Conservation (phyloP, 2,113 vertebrate species). For the Cryptoleucopteryx plumbea region DNA sequence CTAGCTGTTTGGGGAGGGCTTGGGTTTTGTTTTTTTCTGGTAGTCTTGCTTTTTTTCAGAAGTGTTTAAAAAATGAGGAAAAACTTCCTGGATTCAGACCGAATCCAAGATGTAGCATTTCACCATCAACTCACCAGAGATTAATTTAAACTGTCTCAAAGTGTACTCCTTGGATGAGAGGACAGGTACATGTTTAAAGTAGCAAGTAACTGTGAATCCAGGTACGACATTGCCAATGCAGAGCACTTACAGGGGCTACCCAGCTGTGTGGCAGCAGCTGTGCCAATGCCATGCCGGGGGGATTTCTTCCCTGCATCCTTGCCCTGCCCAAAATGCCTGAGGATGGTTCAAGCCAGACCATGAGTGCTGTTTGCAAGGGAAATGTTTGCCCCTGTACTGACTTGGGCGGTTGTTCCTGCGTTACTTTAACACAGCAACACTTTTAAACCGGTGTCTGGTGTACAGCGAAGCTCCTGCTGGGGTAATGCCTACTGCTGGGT, state of each 20-base stretch:
- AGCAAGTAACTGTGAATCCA: neutral
- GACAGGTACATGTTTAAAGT: neutral
- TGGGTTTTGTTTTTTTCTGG: neutral
- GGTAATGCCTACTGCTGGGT: neutral
- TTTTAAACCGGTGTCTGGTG: neutral
- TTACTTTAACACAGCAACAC: neutral
- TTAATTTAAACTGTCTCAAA: neutral
- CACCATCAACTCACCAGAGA: neutral
- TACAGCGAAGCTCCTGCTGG: neutral
- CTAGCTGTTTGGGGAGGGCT: neutral
- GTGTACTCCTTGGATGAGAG: neutral
- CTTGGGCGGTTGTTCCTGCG: neutral
- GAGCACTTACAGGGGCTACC: neutral
- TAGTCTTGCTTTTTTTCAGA: neutral
- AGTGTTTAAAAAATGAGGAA: neutral
- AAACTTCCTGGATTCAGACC: neutral
- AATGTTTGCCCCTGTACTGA: neutral
- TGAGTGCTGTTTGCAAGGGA: neutral
- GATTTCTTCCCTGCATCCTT: neutral
- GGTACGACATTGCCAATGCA: neutral
- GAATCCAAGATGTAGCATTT: neutral
- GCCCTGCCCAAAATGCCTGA: neutral
- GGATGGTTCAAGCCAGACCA: neutral
- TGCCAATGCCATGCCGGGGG: rapidly evolving
- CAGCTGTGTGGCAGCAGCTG: neutral